Conservation (phyloP, 2,888 invertebrate species). For the Junonia oenone region DNA sequence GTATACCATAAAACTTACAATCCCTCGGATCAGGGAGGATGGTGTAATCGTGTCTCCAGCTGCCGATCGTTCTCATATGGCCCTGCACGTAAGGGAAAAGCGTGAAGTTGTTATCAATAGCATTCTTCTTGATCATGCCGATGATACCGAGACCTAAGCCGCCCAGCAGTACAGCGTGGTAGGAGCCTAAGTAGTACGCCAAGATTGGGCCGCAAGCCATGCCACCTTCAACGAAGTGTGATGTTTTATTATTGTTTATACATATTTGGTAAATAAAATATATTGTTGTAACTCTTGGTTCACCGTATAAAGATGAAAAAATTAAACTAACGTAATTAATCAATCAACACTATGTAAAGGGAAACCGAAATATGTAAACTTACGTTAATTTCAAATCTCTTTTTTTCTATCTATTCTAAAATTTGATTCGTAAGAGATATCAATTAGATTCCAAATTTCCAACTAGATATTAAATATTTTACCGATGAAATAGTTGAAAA, state of each 20-base stretch:
- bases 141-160: slow-evolving; percentile 46
- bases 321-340: no score
- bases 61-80: slow-evolving; percentile 40
- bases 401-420: no score
- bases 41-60: slow-evolving; percentile 46
- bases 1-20: slow-evolving; percentile 36
- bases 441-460: no score
- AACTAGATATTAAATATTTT: not conserved
- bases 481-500: slow-evolving; percentile 60
- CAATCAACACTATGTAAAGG: no score
- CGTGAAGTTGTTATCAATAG: slow-evolving; percentile 33
- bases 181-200: slow-evolving; percentile 47
- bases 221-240: slow-evolving; percentile 45
- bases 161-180: slow-evolving; percentile 51
- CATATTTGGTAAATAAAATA: no score
- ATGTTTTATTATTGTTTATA: no score
- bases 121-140: slow-evolving; percentile 52
- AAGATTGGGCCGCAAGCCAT: slow-evolving; percentile 56
- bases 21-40: slow-evolving; percentile 47
- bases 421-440: no score
- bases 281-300: no score
- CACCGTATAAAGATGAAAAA: no score
- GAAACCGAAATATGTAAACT: no score
- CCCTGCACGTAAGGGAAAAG: slow-evolving; percentile 36
- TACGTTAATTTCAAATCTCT: no score